Conservation (phyloP, 2,888 invertebrate species). For the Uropetala carovei region DNA sequence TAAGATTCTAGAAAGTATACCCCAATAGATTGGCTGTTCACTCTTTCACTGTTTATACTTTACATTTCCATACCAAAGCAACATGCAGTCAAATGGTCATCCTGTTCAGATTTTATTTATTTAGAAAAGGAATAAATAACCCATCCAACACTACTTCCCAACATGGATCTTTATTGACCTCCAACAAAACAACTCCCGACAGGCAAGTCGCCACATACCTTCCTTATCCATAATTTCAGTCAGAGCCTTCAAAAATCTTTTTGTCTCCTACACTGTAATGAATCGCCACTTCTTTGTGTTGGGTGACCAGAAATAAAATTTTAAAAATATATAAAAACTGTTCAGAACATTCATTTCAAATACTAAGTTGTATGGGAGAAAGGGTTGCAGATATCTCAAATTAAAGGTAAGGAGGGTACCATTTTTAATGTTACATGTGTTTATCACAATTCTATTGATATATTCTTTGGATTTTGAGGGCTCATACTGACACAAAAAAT, state of each 20-base stretch:
- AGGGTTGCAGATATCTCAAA: slow-evolving; percentile 60
- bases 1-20: no score
- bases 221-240: slow-evolving; percentile 56
- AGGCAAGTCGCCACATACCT: slow-evolving; percentile 61
- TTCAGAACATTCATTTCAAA: slow-evolving; percentile 60
- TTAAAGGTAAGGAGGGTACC: slow-evolving; percentile 59
- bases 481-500: slow-evolving; percentile 56
- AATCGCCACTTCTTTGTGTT: slow-evolving; percentile 56
- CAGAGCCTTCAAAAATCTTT: slow-evolving; percentile 48
- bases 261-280: slow-evolving; percentile 54
- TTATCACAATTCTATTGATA: slow-evolving; percentile 63
- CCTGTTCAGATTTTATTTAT: no score
- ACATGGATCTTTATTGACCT: slow-evolving; percentile 68
- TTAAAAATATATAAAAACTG: slow-evolving; percentile 61
- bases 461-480: slow-evolving; percentile 63
- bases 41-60: no score
- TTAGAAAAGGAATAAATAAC: slow-evolving; percentile 33
- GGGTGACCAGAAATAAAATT: slow-evolving; percentile 64
- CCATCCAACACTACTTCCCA: slow-evolving; percentile 65
- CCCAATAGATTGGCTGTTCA: no score
- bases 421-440: slow-evolving; percentile 55
- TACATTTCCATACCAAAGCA: no score
- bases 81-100: no score
- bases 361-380: slow-evolving; percentile 54
- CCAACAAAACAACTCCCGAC: slow-evolving; percentile 60